Base-by-base conservation (phyloP, 2,888 invertebrate species). In the Pogonocherus hispidulus region DNA sequence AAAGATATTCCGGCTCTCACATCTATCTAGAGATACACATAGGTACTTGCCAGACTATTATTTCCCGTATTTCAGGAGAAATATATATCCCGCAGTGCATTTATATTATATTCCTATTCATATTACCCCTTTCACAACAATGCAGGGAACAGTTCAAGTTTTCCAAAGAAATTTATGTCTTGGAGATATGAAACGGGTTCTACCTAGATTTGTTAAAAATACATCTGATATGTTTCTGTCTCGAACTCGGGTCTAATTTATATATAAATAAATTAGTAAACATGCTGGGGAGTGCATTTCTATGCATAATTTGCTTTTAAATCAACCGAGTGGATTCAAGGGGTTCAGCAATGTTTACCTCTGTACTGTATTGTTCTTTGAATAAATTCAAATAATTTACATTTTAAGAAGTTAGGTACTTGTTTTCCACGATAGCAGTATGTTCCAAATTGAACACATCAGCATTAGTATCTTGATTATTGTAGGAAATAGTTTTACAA, bases 41-140 rank as follows among this genome's bases (percentile, higher is more conserved):
- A 19, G 32, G 32, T 52, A 32, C 32, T 52, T 35, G 27, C 18
- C 16, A 52, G 32, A 18, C 49, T 22, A 4, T 23, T 51, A 27
- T 51, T n/a, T 27, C 8, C 16, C 16, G 9, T 11, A 32, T 1
- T 52, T 16, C 18, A 8, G 18, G 19, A 35, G 32, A 32, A 52
- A 11, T 52, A 19, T 52, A 32, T 32, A 16, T 52, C 32, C 27
- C 32, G 19, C 16, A 14, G 19, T 16, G 32, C 52, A 27, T 22
- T 27, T 52, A 18, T 18, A 52, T 52, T 32, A 52, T 52, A 27
- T 52, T 52, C 16, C 52, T 35, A 52, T 52, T 52, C 52, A 32
- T 52, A 32, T 18, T 52, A 32, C 32, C 16, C 22, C 14, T 32
- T 23, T 52, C 32, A 32, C 52, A 52, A 52, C 32, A 52, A 35